Evolutionary conservation across 2,888 invertebrate species (phyloP).

Genomic region (Metellina segmentata): DNA sequence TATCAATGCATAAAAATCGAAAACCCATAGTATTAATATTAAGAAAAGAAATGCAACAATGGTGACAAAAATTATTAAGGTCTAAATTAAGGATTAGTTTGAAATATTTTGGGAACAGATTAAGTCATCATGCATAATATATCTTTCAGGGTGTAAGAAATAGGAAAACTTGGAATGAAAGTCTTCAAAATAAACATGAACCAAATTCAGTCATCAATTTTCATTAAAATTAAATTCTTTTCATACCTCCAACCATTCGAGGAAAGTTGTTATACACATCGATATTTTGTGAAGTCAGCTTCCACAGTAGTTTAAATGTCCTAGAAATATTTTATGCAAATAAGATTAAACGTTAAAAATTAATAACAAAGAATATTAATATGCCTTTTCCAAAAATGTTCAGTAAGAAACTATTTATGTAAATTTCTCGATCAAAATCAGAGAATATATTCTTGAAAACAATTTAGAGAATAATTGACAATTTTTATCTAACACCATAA

Average conservation of each 20-base stretch:
- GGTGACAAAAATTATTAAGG: too few relatives aligned
- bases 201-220: neutral
- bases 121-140: too few relatives aligned
- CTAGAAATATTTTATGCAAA: constrained; percentile 80
- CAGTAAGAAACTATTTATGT: constrained; percentile 75
- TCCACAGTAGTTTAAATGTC: constrained; percentile 96
- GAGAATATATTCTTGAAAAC: too few relatives aligned
- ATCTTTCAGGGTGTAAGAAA: too few relatives aligned
- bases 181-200: neutral
- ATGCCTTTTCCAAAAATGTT: too few relatives aligned
- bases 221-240: neutral
- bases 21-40: neutral
- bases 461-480: neutral
- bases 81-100: too few relatives aligned
- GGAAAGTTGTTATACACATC: constrained; percentile 93
- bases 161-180: too few relatives aligned
- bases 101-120: too few relatives aligned
- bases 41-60: neutral
- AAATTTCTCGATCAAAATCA: neutral
- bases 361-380: too few relatives aligned
- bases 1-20: neutral
- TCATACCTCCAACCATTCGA: constrained; percentile 87
- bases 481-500: too few relatives aligned
- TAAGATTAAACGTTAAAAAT: too few relatives aligned
- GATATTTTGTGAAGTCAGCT: constrained; percentile 93